Evolutionary conservation across 92 coral and sea anemone species (phyloP).

Genomic region (Phenganax marumi): DNA sequence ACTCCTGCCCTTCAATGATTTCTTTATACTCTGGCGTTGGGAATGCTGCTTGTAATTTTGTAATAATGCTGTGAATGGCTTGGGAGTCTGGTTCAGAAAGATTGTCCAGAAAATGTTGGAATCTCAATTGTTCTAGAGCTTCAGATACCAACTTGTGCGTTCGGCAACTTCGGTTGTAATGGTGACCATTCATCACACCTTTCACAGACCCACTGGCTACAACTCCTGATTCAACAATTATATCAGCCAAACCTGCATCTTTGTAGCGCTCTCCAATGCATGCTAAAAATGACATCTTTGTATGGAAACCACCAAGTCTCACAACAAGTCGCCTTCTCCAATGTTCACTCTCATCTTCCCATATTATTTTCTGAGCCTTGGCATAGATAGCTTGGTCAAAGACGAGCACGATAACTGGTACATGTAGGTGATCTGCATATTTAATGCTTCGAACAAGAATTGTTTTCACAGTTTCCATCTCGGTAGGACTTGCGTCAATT

Average conservation of each 20-base stretch:
- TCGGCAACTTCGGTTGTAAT: slow-evolving; percentile 61
- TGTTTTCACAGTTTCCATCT: slow-evolving; percentile 65
- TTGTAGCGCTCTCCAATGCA: slow-evolving; percentile 57
- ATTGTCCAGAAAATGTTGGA: slow-evolving; percentile 37
- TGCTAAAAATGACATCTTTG: slow-evolving; percentile 49
- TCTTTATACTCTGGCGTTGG: slow-evolving; percentile 45
- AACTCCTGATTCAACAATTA: slow-evolving; percentile 62
- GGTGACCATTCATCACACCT: slow-evolving; percentile 57
- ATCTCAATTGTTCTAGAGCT: slow-evolving; percentile 31
- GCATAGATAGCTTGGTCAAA: slow-evolving; percentile 71
- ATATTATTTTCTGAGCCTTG: slow-evolving; percentile 60
- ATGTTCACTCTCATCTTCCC: slow-evolving; percentile 56
- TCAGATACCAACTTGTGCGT: slow-evolving; percentile 45
- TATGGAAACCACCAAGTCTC: slow-evolving; percentile 63
- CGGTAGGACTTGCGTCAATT: slow-evolving; percentile 62
- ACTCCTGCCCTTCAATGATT: slow-evolving; percentile 37
- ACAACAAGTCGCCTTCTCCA: slow-evolving; percentile 43
- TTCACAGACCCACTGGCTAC: slow-evolving; percentile 65
- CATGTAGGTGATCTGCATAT: slow-evolving; percentile 44
- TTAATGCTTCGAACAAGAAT: slow-evolving; percentile 44
- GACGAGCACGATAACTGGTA: slow-evolving; percentile 55
- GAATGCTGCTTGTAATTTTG: slow-evolving; percentile 32
- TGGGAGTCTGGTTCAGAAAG: slow-evolving; percentile 30
- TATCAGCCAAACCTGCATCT: slow-evolving; percentile 66
- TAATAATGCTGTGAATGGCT: slow-evolving; percentile 1